Conservation (phyloP, 2,888 invertebrate species). For the Amphiduros pacificus region DNA sequence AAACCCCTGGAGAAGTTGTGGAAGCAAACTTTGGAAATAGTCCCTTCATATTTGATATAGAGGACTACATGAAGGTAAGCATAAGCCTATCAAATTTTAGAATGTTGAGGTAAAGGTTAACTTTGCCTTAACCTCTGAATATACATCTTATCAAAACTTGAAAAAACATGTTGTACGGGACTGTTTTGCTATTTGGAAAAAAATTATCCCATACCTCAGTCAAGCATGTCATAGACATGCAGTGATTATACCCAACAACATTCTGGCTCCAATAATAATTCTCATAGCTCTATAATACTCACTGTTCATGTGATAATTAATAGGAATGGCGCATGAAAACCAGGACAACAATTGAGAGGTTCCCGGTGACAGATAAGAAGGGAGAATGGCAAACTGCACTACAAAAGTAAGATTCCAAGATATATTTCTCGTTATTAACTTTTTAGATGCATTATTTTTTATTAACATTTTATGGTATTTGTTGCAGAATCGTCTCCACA, state of each 20-base stretch:
- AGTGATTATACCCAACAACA: no score
- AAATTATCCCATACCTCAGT: no score
- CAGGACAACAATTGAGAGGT: conserved; percentile 80
- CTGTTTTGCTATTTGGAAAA: no score
- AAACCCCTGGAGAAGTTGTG: conserved; percentile 96
- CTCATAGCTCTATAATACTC: no score
- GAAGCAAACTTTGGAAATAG: conserved; percentile 98
- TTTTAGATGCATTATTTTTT: neutral
- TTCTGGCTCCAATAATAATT: no score
- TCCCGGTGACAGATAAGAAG: conserved; percentile 81
- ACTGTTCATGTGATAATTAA: no score
- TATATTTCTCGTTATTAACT: neutral
- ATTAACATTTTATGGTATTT: neutral
- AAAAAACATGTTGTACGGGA: no score
- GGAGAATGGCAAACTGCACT: conserved; percentile 90
- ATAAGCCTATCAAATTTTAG: no score
- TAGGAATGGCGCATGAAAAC: conserved; percentile 83
- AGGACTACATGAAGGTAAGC: conserved; percentile 83
- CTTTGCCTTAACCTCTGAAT: no score
- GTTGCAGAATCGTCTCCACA: conserved; percentile 87
- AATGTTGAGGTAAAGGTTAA: no score
- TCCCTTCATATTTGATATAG: conserved; percentile 96
- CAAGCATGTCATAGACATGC: no score
- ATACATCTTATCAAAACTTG: no score
- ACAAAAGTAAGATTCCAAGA: conserved; percentile 72